Conservation (phyloP, 2,797 vertebrate species). For the Hoplostethus atlanticus region DNA sequence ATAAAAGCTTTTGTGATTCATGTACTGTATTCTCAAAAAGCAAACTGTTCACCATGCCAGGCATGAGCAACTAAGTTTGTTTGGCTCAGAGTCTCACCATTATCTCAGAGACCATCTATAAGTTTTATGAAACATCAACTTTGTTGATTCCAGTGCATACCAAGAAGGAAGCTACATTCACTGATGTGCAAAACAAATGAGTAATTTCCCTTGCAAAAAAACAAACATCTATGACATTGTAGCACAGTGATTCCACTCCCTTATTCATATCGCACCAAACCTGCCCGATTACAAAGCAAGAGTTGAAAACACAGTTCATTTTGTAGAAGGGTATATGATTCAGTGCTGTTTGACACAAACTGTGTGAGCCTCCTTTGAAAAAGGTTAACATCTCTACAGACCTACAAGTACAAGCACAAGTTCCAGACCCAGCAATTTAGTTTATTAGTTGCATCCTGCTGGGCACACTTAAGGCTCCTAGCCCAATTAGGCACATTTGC, state of each 20-base stretch:
- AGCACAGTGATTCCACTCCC: not conserved
- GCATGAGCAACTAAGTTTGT: conserved; percentile 30
- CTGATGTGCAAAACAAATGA: conserved; percentile 1
- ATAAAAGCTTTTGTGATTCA: conserved; percentile 66
- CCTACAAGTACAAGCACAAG: conserved; percentile 16
- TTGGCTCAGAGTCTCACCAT: conserved; percentile 43
- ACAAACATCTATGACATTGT: not conserved
- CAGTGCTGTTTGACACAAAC: not conserved
- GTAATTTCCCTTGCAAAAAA: conserved; percentile 24
- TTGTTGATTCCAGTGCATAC: conserved; percentile 6
- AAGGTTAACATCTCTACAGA: conserved; percentile 27
- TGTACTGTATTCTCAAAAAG: conserved; percentile 68
- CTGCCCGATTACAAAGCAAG: not conserved
- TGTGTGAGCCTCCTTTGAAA: conserved; percentile 6
- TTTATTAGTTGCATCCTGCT: conserved; percentile 66
- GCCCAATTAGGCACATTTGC: conserved; percentile 65
- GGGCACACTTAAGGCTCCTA: conserved; percentile 55
- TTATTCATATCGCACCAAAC: conserved; percentile 27
- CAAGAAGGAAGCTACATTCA: not conserved
- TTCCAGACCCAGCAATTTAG: conserved; percentile 39
- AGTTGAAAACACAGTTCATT: conserved; percentile 2
- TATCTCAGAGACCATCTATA: conserved; percentile 19
- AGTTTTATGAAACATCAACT: conserved; percentile 16
- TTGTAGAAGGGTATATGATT: not conserved
- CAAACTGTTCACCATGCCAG: conserved; percentile 63